phyloP scores from a whole-genome alignment of 1,140 invertebrate genomes.

The Drosophila pandora region DNA sequence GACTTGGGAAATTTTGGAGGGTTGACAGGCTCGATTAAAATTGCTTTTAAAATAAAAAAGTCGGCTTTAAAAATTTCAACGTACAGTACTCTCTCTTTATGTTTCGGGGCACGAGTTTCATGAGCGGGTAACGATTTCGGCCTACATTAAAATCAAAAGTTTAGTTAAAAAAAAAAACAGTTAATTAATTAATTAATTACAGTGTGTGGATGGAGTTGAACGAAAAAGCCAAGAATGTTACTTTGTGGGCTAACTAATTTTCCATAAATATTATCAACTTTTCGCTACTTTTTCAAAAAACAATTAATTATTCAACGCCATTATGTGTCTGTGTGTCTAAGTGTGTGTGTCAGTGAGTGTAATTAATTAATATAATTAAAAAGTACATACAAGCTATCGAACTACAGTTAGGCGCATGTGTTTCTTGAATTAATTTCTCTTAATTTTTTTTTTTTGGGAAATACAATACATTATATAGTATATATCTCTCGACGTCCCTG shows the following conservation, averaged over 20 bases:
- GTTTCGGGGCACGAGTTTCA: slow-evolving; percentile 19
- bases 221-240: slow-evolving; percentile 13
- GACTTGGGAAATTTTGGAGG: background rate
- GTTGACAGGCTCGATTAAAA: slow-evolving; percentile 16
- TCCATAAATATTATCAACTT: slow-evolving; percentile 31
- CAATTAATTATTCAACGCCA: slow-evolving; percentile 15
- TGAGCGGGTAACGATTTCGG: slow-evolving; percentile 39
- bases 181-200: slow-evolving; percentile 53
- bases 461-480: slow-evolving; percentile 3
- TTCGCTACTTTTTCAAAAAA: slow-evolving; percentile 9
- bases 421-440: slow-evolving; percentile 15
- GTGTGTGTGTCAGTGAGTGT: slow-evolving; percentile 24
- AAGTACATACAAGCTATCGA: slow-evolving; percentile 66
- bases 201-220: slow-evolving; percentile 20
- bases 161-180: slow-evolving; percentile 1
- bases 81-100: slow-evolving; percentile 9
- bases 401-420: slow-evolving; percentile 27
- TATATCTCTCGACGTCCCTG: background rate
- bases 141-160: slow-evolving; percentile 50
- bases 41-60: slow-evolving; percentile 21
- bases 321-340: background rate
- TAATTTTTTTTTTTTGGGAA: slow-evolving; percentile 2
- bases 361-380: slow-evolving; percentile 75
- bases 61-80: slow-evolving; percentile 26
- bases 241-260: slow-evolving; percentile 15